Base-by-base conservation (phyloP, 2,797 vertebrate genomes). In the Cercopithecus petaurista region DNA sequence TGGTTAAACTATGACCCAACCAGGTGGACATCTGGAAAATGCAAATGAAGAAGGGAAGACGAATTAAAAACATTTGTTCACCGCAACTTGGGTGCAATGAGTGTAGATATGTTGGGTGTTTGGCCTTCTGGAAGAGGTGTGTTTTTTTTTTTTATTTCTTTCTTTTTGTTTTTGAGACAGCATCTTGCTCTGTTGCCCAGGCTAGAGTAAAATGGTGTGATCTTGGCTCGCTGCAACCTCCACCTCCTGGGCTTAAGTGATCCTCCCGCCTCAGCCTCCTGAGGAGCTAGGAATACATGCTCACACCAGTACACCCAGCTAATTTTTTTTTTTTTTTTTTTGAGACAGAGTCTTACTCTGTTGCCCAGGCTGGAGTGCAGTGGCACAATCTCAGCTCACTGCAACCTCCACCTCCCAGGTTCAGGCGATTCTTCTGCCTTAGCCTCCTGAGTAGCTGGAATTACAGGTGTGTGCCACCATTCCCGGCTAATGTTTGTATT, bases 1-100 rank as follows among this genome's bases (percentile, higher is more conserved):
- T 90, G 26, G n/a, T 80, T 91, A 93, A 94, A 61, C 95, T 52
- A 28, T 70, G 77, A 61, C 26, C 88, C 95, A 52, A 50, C 79
- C 41, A 72, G 46, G 52, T 4, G 7, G 88, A 85, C 28, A 36
- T 59, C 48, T 95, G 73, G 77, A 91, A 95, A 91, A 90, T 88
- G 73, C 36, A 82, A 92, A 94, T 26, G 36, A 91, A 43, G 81
- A 96, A 50, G 41, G 46, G 55, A 87, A 82, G 83, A 52, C 21
- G 67, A 50, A 64, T 81, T 90, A 61, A 46, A 88, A 80, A 88
- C 1, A 72, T 8, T 61, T 41, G 24, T 33, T 87, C 8, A 4
- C 28, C 61, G 26, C 59, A 48, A 21, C 85, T 83, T 61, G 41
- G 61, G 79, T 36, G 67, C 33, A 61, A 17, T 36, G 46, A 48